Conservation (phyloP, 2,888 invertebrate species). For the Mesorhabditis spiculigera region DNA sequence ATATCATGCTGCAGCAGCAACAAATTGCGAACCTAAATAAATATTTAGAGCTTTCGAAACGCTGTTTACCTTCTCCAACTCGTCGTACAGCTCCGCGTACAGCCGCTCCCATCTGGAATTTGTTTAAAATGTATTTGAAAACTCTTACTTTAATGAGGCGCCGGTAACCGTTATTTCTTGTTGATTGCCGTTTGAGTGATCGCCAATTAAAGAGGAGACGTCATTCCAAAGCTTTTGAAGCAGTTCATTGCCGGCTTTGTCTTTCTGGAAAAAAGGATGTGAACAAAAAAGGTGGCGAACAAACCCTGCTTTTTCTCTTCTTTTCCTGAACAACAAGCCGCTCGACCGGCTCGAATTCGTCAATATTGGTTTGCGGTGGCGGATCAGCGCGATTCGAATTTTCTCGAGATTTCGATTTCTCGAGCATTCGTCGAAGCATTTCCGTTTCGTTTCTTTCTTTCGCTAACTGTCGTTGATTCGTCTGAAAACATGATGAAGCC, state of each 20-base stretch:
- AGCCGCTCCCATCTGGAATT: constrained; percentile 44
- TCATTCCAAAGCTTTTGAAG: constrained; percentile 40
- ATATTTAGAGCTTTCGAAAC: too few species aligned
- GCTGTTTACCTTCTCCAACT: constrained; percentile 60
- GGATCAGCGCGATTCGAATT: too few species aligned
- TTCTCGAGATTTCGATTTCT: not conserved
- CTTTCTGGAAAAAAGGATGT: constrained; percentile 11
- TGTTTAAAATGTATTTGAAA: not conserved
- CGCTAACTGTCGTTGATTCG: not conserved
- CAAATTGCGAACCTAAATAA: constrained; percentile 60
- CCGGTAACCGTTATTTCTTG: not conserved
- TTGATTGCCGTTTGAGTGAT: constrained; percentile 18
- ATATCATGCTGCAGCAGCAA: constrained; percentile 63
- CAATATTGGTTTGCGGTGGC: not conserved
- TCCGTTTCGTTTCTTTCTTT: constrained; percentile 4
- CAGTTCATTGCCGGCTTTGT: constrained; percentile 23
- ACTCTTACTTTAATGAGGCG: not conserved
- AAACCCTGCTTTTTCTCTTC: not conserved
- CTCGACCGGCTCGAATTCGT: not conserved
- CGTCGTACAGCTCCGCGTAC: constrained; percentile 54
- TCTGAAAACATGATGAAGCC: too few species aligned
- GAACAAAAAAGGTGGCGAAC: not conserved
- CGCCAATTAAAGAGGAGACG: constrained; percentile 28
- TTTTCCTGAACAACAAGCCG: not conserved
- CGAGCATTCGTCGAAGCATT: not conserved